Base-by-base conservation (phyloP, 92 coral and sea anemone species). In the Hydrozoanthus gracilis region DNA sequence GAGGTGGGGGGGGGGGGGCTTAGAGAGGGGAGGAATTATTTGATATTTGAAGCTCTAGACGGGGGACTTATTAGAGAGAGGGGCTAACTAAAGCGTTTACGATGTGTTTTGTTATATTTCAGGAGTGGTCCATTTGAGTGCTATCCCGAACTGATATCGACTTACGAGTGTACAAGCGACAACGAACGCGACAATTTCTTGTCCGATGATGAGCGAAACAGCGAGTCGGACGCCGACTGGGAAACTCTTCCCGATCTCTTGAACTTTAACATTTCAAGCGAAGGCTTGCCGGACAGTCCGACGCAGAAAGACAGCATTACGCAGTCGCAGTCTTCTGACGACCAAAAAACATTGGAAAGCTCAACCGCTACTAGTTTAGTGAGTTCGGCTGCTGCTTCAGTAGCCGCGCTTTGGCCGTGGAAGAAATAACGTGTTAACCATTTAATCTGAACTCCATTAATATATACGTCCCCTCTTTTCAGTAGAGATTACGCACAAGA, bases 361-460 rank as follows among this genome's bases (percentile, higher is more conserved):
- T 92, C 92, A 15, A 90, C 93, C 17, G 74, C 96, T 8, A 73
- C 98, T 2, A 95, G 97, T 79, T 54, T 97, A 56, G 99, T 97
- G 11, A 94, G 96, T 77, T 94, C 98, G 8, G 98, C 98, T 73
- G 98, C 98, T 44, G 98, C 99, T 35, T 96, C 99, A 11, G 98
- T 97, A 13, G 96, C 99, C 14, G 95, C 99, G 3, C 88, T 97
- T 27, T 97, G 99, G 99, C 98, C 94, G 54, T 97, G 99, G 99
- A 97, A 93, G 87, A 91, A 90, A 74, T 94, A 73, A 76, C 83
- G 73, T 6, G 35, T 12, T 72, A 54, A 5, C 14, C 55, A 8
- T 15, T 10, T 13, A 14, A 5, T 1, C 15, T 9, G 8, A 3
- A 3, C 39, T 66, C 71, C 27, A 39, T 66, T 72, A 14, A 18